Evolutionary conservation across 92 coral and sea anemone genomes (phyloP), one percentile per base, ranked within the genome.

Genomic region (Epizoanthus ramosus): DNA sequence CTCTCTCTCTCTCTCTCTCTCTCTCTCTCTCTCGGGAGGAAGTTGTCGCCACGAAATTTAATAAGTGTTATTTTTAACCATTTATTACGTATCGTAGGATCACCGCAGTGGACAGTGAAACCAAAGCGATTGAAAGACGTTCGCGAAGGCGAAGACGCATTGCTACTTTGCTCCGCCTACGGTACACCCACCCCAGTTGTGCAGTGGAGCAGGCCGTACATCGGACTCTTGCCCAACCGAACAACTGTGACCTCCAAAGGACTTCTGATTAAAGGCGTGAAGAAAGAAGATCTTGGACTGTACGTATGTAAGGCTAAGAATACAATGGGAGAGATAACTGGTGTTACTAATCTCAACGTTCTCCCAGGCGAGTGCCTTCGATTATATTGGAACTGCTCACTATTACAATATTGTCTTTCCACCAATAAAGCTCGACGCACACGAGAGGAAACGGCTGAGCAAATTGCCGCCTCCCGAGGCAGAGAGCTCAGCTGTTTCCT

Each of bases 251-350:
- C 35, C 66, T 4, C 5, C 52, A 16, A 63, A 13, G 53, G 37
- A 24, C 67, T 74, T 25, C 5, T 74, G 22, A 54, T 74, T 56
- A 74, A 74, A 47, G 7, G 23, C 39, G 67, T 74, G 1, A 56
- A 9, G 37, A 74, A 74, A 9, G 18, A 12, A 7, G 80, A 74
- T 45, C 18, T 54, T 16, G 80, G 80, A 3, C 23, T 74, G 35
- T 74, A 25, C 28, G 67, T 74, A 64, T 74, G 80, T 54, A 74
- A 74, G 28, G 80, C n/a, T 16, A 74, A 19, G 15, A 74, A 74
- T 13, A 57, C 25, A 15, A 16, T 74, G 66, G 80, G 80, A 5
- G 80, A 57, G 10, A 14, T 74, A 12, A 25, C 66, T 22, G 80
- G 65, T 14, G 65, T 45, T 17, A 74, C 56, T 24, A 74, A 74